Conservation (phyloP, 2,888 invertebrate genomes). For the Macropis europaea region DNA sequence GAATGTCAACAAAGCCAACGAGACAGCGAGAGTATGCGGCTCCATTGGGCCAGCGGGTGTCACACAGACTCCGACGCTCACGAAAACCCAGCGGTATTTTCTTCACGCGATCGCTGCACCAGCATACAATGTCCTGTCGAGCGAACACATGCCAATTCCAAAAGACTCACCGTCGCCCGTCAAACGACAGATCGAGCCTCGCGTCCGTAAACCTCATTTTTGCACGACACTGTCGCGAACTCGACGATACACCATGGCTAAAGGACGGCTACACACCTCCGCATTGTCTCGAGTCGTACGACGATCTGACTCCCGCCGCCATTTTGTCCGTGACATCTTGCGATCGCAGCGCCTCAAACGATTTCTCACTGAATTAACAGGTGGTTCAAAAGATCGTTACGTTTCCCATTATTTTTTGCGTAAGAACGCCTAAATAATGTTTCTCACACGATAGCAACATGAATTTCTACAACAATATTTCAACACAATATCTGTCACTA, state of each 20-base stretch:
- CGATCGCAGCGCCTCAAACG: constrained; percentile 11
- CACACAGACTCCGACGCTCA: constrained; percentile 68
- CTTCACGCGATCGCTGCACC: constrained; percentile 52
- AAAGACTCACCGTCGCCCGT: constrained; percentile 43
- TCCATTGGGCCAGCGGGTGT: constrained; percentile 65
- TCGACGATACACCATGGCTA: constrained; percentile 53
- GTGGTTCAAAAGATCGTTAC: constrained; percentile 20
- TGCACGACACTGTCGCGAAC: constrained; percentile 37
- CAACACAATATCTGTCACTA: too few relatives aligned
- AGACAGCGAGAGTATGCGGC: constrained; percentile 63
- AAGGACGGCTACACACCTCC: constrained; percentile 59
- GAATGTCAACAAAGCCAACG: constrained; percentile 68
- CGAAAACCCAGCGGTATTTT: constrained; percentile 43
- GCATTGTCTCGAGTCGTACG: constrained; percentile 66
- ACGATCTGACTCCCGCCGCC: constrained; percentile 54
- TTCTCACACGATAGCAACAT: too few relatives aligned
- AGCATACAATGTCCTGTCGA: constrained; percentile 55
- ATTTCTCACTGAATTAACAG: constrained; percentile 3
- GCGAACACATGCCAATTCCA: constrained; percentile 56
- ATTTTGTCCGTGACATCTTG: constrained; percentile 40
- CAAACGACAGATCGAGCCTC: constrained; percentile 48
- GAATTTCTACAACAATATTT: too few relatives aligned
- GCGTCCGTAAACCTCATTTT: constrained; percentile 55
- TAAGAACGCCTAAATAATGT: too few relatives aligned
- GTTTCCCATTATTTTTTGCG: background rate